Evolutionary conservation across 2,797 vertebrate genomes (phyloP).

Genomic region (Cossypha polioptera): DNA sequence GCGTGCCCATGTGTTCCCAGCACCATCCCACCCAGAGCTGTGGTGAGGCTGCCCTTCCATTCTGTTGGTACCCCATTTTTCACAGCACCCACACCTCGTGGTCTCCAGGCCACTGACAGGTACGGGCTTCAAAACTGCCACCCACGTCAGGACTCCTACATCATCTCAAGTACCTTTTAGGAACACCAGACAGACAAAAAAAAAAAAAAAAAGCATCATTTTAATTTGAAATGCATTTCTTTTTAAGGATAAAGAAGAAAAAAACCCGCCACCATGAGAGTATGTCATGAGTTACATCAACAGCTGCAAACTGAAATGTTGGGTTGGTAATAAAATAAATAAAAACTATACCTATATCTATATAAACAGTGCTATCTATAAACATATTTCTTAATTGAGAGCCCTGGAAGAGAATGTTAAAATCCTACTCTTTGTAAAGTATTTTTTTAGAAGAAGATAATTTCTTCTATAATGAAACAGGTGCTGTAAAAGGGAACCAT

Average conservation of each 20-base stretch:
- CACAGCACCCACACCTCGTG: not conserved
- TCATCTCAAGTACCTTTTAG: constrained; percentile 53
- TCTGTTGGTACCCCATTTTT: not conserved
- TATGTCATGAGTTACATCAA: constrained; percentile 62
- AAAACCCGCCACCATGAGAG: not conserved
- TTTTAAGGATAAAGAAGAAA: constrained; percentile 50
- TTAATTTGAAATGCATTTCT: constrained; percentile 71
- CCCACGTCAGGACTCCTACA: constrained; percentile 11
- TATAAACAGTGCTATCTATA: constrained; percentile 55
- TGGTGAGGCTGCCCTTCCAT: not conserved
- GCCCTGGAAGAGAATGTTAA: not conserved
- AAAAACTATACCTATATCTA: constrained; percentile 74
- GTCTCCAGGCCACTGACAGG: not conserved
- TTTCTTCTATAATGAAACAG: not conserved
- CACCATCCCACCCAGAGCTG: not conserved
- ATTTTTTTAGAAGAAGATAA: not conserved
- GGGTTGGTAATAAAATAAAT: constrained; percentile 73
- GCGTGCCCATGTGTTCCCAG: not conserved
- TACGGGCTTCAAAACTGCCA: constrained; percentile 55
- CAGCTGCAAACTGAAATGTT: constrained; percentile 68
- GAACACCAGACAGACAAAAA: constrained; percentile 2
- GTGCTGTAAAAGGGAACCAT: constrained; percentile 1
- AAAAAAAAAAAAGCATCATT: constrained; percentile 8
- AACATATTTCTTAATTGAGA: constrained; percentile 56
- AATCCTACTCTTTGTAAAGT: not conserved